A percentile compares a stretch with the other conserved stretches of the same genome.
Evolutionary conservation across 2,888 invertebrate species (phyloP).

Genomic region (Aethes cnicana): DNA sequence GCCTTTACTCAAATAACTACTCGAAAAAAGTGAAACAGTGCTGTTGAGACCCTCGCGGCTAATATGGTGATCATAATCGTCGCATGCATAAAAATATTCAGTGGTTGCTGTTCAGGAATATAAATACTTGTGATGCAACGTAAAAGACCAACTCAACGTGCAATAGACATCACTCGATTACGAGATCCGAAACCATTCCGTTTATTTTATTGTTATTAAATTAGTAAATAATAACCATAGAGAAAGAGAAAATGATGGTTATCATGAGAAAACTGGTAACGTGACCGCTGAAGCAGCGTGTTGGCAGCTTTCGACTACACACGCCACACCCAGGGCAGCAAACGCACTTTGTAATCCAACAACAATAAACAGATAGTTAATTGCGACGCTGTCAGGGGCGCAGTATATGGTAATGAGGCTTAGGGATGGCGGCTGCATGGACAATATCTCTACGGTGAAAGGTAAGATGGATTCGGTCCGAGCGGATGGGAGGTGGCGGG

Average conservation of each 20-base stretch:
- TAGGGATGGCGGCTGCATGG: slow-evolving; percentile 76
- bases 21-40: too few relatives aligned
- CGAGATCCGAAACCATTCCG: too few relatives aligned
- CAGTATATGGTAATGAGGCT: slow-evolving; percentile 82
- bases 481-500: slow-evolving; percentile 35
- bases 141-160: too few relatives aligned
- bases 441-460: slow-evolving; percentile 81
- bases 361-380: slow-evolving; percentile 82
- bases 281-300: slow-evolving; percentile 2
- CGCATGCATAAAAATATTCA: too few relatives aligned
- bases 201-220: too few relatives aligned
- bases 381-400: slow-evolving; percentile 80
- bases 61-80: too few relatives aligned
- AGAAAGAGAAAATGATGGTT: background rate
- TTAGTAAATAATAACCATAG: background rate
- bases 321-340: slow-evolving; percentile 36
- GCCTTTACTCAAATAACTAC: too few relatives aligned
- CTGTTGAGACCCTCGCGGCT: too few relatives aligned
- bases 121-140: too few relatives aligned
- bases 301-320: slow-evolving; percentile 16
- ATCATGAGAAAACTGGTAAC: too few relatives aligned
- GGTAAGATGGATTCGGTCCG: slow-evolving; percentile 60
- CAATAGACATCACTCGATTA: too few relatives aligned
- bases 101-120: too few relatives aligned
- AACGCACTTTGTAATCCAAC: slow-evolving; percentile 79